Conservation (phyloP, 2,113 vertebrate genomes). For the Nycticebus coucang region DNA sequence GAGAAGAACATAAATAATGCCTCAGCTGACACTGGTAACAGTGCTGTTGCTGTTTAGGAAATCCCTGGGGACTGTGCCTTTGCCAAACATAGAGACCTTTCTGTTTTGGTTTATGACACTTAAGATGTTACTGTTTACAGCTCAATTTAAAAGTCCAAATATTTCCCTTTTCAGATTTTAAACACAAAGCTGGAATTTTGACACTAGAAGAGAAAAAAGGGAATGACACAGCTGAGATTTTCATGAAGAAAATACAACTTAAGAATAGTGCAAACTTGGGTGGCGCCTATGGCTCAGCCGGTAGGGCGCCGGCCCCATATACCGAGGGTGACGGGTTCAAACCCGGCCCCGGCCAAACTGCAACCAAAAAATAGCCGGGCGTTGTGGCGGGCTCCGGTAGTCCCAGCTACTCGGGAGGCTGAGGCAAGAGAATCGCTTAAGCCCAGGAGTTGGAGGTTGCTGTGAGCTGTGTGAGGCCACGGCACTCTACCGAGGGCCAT, state of each 20-base stretch:
- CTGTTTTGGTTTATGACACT: slow-evolving; percentile 63
- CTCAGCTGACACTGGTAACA: slow-evolving; percentile 67
- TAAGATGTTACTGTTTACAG: slow-evolving; percentile 64
- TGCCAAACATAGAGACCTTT: slow-evolving; percentile 64
- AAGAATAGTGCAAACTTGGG: slow-evolving; percentile 25
- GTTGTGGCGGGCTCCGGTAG: too few species aligned
- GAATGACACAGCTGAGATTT: not conserved
- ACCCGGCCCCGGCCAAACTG: too few species aligned
- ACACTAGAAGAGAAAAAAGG: not conserved
- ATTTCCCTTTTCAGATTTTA: slow-evolving; percentile 54
- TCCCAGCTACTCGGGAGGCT: too few species aligned
- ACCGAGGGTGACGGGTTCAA: too few species aligned
- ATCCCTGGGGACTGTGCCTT: slow-evolving; percentile 43
- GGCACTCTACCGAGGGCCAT: too few species aligned
- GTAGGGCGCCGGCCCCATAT: too few species aligned
- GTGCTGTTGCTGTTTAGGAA: slow-evolving; percentile 62
- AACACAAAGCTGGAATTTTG: slow-evolving; percentile 56
- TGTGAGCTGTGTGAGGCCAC: too few species aligned
- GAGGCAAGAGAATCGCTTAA: too few species aligned
- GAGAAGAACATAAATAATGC: slow-evolving; percentile 55
- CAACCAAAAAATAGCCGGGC: too few species aligned
- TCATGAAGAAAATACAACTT: slow-evolving; percentile 53
- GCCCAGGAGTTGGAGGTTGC: too few species aligned
- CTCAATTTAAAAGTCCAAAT: slow-evolving; percentile 18
- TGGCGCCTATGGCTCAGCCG: too few species aligned